Evolutionary conservation across 2,797 vertebrate genomes (phyloP).

Genomic region (Siniperca scherzeri): DNA sequence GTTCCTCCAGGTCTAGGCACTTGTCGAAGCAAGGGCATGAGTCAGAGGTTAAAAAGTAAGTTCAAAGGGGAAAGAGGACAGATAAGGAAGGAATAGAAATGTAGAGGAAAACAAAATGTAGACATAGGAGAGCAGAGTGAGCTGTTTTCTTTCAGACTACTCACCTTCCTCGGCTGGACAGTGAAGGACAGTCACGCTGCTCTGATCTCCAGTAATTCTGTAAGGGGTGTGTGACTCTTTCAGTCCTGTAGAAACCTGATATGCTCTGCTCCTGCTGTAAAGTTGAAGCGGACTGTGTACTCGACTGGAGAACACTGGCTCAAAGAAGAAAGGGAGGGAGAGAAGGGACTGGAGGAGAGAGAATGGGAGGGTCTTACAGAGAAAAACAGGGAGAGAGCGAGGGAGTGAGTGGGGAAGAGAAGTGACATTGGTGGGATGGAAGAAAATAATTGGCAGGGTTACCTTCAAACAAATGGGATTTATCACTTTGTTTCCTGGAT

Average conservation of each 20-base stretch:
- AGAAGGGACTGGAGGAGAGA: slow-evolving; percentile 21
- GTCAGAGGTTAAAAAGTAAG: neutral
- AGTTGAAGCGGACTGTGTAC: slow-evolving; percentile 41
- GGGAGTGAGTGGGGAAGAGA: slow-evolving; percentile 20
- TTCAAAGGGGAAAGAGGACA: neutral
- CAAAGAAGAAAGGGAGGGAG: slow-evolving; percentile 34
- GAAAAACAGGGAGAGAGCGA: slow-evolving; percentile 8
- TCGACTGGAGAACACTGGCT: slow-evolving; percentile 18
- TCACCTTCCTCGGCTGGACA: slow-evolving; percentile 47
- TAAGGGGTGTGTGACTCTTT: neutral
- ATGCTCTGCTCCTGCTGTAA: slow-evolving; percentile 28
- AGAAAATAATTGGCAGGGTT: slow-evolving; percentile 20
- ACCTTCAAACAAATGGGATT: neutral
- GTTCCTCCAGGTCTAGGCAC: neutral
- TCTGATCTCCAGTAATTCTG: slow-evolving; percentile 34
- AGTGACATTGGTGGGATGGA: neutral
- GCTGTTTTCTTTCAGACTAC: slow-evolving; percentile 27
- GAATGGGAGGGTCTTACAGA: slow-evolving; percentile 59
- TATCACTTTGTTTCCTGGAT: slow-evolving; percentile 4
- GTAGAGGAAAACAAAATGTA: neutral
- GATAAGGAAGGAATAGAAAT: neutral
- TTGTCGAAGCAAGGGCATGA: neutral
- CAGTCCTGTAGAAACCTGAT: slow-evolving; percentile 49
- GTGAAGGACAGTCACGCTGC: neutral
- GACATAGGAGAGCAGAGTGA: neutral